Evolutionary conservation across 2,888 invertebrate genomes (phyloP).

Genomic region (Aleiodes alternator): DNA sequence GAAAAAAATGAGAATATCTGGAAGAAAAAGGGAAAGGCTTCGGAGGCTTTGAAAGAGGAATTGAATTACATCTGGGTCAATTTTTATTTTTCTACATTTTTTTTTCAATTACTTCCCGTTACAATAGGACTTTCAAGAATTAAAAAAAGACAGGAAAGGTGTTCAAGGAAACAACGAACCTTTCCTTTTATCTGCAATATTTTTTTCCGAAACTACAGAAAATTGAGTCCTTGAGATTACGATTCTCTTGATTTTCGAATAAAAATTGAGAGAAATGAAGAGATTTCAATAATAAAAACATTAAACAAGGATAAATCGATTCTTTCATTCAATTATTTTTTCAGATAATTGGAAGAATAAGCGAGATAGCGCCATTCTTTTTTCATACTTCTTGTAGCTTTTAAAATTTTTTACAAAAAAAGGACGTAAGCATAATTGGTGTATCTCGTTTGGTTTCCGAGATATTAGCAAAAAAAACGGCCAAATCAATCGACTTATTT

Average conservation of each 20-base stretch:
- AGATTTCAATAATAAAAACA: not conserved
- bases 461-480: too few species aligned
- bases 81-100: constrained; percentile 8
- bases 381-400: too few species aligned
- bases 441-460: too few species aligned
- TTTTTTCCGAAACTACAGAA: not conserved
- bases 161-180: not conserved
- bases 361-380: too few species aligned
- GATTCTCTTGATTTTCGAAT: too few species aligned
- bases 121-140: not conserved
- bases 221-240: not conserved
- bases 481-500: too few species aligned
- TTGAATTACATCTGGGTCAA: constrained; percentile 49
- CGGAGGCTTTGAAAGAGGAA: constrained; percentile 44
- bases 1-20: constrained; percentile 16
- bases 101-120: constrained; percentile 19
- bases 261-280: not conserved
- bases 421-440: too few species aligned
- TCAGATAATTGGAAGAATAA: too few species aligned
- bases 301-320: too few species aligned
- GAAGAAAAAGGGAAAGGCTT: constrained; percentile 58
- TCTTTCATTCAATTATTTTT: too few species aligned
- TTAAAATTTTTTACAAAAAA: too few species aligned
- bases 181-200: not conserved
- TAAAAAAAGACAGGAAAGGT: not conserved